These are phyloP conservation scores for Coleophora flavipennella DNA, from an alignment of 2,888 invertebrate genomes.

Conservation along the genomic window DNA sequence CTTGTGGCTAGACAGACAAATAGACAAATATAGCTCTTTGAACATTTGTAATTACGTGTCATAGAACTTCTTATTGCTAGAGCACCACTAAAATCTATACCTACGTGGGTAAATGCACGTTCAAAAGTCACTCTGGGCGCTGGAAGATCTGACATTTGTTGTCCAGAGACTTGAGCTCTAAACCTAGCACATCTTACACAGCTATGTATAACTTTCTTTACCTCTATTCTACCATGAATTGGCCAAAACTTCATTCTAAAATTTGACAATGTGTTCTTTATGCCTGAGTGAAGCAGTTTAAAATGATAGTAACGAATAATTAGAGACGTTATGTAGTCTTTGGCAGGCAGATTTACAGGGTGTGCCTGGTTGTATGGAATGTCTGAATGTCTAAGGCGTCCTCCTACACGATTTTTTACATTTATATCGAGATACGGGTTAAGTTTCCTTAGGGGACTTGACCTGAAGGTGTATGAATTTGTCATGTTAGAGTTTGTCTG, in stretches of 20 bases:
- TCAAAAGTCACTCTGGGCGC: conserved; percentile 6
- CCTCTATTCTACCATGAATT: conserved; percentile 1
- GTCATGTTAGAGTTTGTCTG: not conserved
- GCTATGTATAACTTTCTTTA: conserved; percentile 2
- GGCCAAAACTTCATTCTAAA: conserved; percentile 5
- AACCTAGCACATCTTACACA: conserved; percentile 6
- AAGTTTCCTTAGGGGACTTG: not conserved
- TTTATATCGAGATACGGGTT: conserved; percentile 4
- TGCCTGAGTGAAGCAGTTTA: conserved; percentile 7
- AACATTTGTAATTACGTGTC: conserved; percentile 4
- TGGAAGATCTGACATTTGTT: conserved; percentile 9
- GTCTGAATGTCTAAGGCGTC: conserved; percentile 9
- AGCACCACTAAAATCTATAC: conserved; percentile 12
- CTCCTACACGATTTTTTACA: conserved; percentile 6
- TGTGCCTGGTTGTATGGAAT: conserved; percentile 9
- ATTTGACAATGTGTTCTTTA: conserved; percentile 5
- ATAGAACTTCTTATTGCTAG: conserved; percentile 7
- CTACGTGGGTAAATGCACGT: conserved; percentile 9
- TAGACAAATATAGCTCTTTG: conserved; percentile 5
- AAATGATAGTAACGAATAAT: conserved; percentile 2
- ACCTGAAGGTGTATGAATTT: no score
- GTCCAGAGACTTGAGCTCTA: conserved; percentile 7
- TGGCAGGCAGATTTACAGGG: conserved; percentile 9
- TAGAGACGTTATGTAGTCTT: conserved; percentile 8
- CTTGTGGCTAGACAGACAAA: conserved; percentile 3